Conservation (phyloP, 2,888 invertebrate species). For the Heliothis peltigera region DNA sequence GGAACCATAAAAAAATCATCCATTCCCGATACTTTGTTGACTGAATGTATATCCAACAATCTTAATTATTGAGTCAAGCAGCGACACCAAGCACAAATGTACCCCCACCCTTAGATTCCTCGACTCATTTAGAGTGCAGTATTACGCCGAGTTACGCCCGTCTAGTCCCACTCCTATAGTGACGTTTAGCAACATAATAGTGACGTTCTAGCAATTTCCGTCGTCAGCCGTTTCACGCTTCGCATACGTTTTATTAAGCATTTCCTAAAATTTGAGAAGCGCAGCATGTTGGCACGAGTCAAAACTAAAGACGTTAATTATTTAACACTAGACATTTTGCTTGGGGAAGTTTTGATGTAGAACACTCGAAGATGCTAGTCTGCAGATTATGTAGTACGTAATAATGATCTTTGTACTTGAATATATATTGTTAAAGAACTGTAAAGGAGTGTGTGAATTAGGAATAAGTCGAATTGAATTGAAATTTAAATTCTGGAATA, state of each 20-base stretch:
- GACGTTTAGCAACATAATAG: constrained; percentile 41
- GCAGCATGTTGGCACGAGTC: constrained; percentile 14
- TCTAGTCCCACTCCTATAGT: constrained; percentile 12
- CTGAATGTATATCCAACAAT: no score
- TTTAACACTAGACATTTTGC: constrained; percentile 18
- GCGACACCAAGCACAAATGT: neutral
- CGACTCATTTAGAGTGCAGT: neutral
- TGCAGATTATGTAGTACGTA: no score
- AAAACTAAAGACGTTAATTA: constrained; percentile 32
- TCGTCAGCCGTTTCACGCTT: constrained; percentile 45
- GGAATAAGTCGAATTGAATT: no score
- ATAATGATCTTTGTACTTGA: no score
- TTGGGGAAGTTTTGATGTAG: neutral
- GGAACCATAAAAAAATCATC: no score
- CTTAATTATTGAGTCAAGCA: no score
- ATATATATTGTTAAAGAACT: no score
- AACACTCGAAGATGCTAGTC: no score
- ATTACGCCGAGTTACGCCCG: neutral
- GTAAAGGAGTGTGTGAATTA: no score
- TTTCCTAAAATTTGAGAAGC: constrained; percentile 43
- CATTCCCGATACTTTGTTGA: no score
- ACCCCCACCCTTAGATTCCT: neutral
- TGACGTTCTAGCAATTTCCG: constrained; percentile 51
- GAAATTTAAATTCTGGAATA: no score
- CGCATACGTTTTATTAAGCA: constrained; percentile 50